Conservation (phyloP, 2,888 invertebrate species). For the Amphipyra berbera region DNA sequence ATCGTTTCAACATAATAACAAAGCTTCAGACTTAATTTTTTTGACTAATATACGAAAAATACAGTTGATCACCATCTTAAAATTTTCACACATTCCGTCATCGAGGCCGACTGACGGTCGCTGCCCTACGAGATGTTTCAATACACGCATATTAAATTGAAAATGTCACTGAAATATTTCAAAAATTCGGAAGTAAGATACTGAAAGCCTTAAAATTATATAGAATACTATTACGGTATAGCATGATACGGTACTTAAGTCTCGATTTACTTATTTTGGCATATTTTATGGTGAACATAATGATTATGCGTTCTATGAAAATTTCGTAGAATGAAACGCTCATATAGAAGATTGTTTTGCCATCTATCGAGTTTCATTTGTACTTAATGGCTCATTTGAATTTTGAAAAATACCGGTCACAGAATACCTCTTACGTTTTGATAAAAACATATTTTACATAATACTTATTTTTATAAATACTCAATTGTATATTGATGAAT, state of each 20-base stretch:
- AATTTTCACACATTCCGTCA: constrained; percentile 89
- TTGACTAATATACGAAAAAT: constrained; percentile 76
- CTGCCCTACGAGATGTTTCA: constrained; percentile 79
- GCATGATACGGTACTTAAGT: neutral
- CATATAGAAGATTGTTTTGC: neutral
- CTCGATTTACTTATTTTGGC: neutral
- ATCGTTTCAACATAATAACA: constrained; percentile 63
- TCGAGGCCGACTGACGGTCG: constrained; percentile 87
- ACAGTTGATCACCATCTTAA: constrained; percentile 88
- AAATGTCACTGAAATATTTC: constrained; percentile 18
- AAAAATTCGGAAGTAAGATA: neutral
- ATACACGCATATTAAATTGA: constrained; percentile 61
- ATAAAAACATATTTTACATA: neutral
- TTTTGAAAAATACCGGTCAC: constrained; percentile 27
- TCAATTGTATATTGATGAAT: too few species aligned
- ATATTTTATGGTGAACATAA: neutral
- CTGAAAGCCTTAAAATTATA: neutral
- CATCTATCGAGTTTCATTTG: constrained; percentile 34
- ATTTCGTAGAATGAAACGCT: constrained; percentile 28
- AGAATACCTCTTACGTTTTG: constrained; percentile 6
- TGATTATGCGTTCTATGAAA: neutral
- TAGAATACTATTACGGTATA: neutral
- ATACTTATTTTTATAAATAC: neutral
- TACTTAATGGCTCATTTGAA: constrained; percentile 7
- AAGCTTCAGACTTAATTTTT: constrained; percentile 71